Conservation (phyloP, 1,140 invertebrate genomes). For the Luehdorfia chinensis region DNA sequence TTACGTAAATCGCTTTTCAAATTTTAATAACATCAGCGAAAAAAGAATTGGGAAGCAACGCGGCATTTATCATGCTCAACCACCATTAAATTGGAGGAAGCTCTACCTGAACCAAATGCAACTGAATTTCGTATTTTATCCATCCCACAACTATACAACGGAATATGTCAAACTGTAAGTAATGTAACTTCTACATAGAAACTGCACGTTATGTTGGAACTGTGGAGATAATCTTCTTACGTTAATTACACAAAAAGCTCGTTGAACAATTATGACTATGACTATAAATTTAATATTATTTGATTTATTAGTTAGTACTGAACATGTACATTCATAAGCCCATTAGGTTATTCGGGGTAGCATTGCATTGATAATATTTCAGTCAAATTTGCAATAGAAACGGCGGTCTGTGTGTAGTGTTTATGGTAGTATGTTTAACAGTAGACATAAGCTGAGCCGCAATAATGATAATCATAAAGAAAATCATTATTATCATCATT, state of each 20-base stretch:
- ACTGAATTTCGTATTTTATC: slow-evolving; percentile 35
- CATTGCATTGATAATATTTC: no score
- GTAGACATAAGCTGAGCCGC: no score
- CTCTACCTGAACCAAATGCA: slow-evolving; percentile 59
- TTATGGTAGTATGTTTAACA: no score
- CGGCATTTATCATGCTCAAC: slow-evolving; percentile 63
- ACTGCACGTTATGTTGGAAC: slow-evolving; percentile 4
- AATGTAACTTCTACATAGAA: slow-evolving; percentile 8
- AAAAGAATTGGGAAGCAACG: slow-evolving; percentile 36
- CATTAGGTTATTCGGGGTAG: no score
- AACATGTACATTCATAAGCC: no score
- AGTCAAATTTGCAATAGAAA: no score
- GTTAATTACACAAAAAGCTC: neutral
- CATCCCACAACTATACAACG: slow-evolving; percentile 17
- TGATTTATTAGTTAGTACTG: no score
- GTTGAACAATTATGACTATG: neutral
- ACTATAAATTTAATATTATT: neutral
- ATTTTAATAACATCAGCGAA: slow-evolving; percentile 18
- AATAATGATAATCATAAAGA: no score
- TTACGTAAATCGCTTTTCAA: slow-evolving; percentile 10
- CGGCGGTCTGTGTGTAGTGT: no score
- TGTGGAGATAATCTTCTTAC: neutral
- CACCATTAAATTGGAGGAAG: slow-evolving; percentile 73
- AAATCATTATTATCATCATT: no score
- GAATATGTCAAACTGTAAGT: slow-evolving; percentile 12